Conservation (phyloP, 2,797 vertebrate genomes). For the Manis crassicaudata region DNA sequence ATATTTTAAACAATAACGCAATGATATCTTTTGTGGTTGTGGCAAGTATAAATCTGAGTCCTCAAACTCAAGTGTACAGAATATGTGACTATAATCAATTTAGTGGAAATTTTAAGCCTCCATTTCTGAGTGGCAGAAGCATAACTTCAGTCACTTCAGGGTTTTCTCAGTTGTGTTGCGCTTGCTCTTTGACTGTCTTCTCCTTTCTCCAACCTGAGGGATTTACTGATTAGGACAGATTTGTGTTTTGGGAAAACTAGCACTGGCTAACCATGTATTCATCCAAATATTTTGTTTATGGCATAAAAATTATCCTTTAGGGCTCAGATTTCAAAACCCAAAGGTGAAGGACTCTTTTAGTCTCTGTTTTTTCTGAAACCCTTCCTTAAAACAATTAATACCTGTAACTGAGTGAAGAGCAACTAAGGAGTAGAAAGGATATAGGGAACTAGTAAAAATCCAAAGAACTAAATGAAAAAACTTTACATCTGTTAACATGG, state of each 20-base stretch:
- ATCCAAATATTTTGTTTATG: conserved; percentile 10
- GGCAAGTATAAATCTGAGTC: conserved; percentile 39
- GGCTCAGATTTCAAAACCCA: conserved; percentile 24
- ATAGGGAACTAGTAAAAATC: not conserved
- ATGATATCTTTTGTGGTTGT: not conserved
- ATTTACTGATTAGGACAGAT: conserved; percentile 1
- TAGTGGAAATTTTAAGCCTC: not conserved
- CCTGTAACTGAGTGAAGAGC: not conserved
- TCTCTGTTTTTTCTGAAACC: not conserved
- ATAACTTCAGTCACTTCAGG: conserved; percentile 17
- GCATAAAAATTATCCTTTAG: conserved; percentile 12
- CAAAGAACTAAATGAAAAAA: not conserved
- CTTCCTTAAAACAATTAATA: not conserved
- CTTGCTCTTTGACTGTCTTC: not conserved
- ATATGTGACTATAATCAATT: not conserved
- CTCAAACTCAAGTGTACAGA: not conserved
- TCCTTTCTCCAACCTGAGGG: not conserved
- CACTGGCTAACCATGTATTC: not conserved
- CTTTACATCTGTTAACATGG: not conserved
- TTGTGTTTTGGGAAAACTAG: not conserved
- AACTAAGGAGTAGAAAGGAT: conserved; percentile 8
- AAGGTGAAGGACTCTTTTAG: not conserved
- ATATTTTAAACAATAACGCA: not conserved
- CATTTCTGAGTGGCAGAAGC: not conserved
- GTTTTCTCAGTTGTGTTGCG: not conserved